Evolutionary conservation across 2,888 invertebrate species (phyloP).

Genomic region (Pardosa pseudoannulata): DNA sequence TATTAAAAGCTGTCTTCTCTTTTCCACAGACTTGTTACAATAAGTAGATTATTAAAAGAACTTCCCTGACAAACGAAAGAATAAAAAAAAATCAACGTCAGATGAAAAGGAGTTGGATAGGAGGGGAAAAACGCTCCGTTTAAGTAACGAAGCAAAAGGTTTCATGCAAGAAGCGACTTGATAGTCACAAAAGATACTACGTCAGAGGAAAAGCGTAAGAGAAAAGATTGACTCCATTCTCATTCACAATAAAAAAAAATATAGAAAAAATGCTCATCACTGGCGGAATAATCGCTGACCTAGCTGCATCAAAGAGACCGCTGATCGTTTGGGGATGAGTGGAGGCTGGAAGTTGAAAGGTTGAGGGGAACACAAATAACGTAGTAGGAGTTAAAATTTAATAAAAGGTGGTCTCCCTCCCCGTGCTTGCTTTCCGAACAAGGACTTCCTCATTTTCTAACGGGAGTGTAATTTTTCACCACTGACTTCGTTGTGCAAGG

Average conservation of each 20-base stretch:
- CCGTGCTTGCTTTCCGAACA: slow-evolving; percentile 40
- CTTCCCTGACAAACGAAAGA: slow-evolving; percentile 18
- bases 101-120: slow-evolving; percentile 12
- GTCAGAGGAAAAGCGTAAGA: slow-evolving; percentile 40
- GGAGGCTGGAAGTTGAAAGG: slow-evolving; percentile 54
- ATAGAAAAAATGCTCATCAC: slow-evolving; percentile 52
- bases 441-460: slow-evolving; percentile 54
- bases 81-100: background rate
- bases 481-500: slow-evolving; percentile 1
- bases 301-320: slow-evolving; percentile 62
- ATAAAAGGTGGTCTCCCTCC: slow-evolving; percentile 52
- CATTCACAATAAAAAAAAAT: slow-evolving; percentile 42
- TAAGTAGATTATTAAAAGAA: slow-evolving; percentile 42
- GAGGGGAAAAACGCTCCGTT: slow-evolving; percentile 34
- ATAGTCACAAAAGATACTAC: slow-evolving; percentile 48
- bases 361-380: slow-evolving; percentile 63
- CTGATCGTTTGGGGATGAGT: slow-evolving; percentile 49
- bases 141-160: slow-evolving; percentile 63
- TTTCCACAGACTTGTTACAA: background rate
- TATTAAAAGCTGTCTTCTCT: background rate
- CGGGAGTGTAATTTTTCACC: slow-evolving; percentile 49
- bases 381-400: slow-evolving; percentile 66
- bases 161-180: slow-evolving; percentile 45
- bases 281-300: slow-evolving; percentile 68
- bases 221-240: slow-evolving; percentile 59